These are phyloP conservation scores for Brachypteracias leptosomus DNA, from an alignment of 2,113 vertebrate species.

Conservation along the genomic window DNA sequence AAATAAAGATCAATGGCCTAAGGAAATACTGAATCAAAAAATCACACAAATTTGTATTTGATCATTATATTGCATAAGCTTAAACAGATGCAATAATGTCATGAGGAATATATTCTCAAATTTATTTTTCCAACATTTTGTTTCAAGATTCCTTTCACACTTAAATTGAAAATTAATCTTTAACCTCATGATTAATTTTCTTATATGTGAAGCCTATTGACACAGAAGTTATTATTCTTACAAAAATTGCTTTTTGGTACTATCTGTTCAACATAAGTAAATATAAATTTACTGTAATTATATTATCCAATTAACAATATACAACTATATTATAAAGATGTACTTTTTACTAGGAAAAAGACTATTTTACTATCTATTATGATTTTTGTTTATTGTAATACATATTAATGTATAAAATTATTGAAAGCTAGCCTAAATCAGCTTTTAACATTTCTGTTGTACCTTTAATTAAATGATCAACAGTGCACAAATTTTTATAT, in stretches of 20 bases:
- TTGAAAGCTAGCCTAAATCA: not conserved
- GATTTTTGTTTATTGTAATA: not conserved
- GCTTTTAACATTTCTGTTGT: not conserved
- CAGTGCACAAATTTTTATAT: not conserved
- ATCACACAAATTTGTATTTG: not conserved
- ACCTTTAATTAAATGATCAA: not conserved
- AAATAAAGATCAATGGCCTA: not conserved
- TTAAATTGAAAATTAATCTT: not conserved
- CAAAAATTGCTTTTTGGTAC: not conserved
- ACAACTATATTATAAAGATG: not conserved
- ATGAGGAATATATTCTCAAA: not conserved
- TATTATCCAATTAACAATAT: not conserved
- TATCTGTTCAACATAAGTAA: not conserved
- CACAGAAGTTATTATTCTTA: not conserved
- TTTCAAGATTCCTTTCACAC: not conserved
- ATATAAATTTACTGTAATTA: not conserved
- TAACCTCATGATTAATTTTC: not conserved
- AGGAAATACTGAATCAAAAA: not conserved
- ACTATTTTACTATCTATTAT: not conserved
- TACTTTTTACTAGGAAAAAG: not conserved
- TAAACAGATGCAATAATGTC: not conserved
- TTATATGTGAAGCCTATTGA: not conserved
- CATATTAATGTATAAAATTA: not conserved
- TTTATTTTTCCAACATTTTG: not conserved
- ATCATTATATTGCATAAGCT: not conserved